Percentiles rank a stretch among this genome's conserved stretches.
Evolutionary conservation across 2,113 vertebrate species (phyloP).

Genomic region (Naja naja): DNA sequence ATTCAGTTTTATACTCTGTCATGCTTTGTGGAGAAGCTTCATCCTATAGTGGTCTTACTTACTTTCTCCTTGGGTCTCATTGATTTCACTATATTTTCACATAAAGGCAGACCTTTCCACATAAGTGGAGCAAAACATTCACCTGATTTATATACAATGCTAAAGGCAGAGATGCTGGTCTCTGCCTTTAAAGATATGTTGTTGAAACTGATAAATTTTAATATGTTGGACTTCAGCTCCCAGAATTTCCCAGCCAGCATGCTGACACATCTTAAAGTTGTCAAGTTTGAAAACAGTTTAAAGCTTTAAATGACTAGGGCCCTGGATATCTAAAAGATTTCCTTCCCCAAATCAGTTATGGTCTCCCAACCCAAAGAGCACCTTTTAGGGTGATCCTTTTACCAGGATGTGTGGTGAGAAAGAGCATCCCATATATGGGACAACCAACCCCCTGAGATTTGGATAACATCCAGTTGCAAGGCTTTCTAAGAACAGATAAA

Average conservation of each 20-base stretch:
- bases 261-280: background rate
- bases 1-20: conserved; percentile 43
- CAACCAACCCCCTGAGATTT: background rate
- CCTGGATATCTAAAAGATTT: background rate
- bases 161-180: background rate
- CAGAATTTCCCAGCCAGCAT: background rate
- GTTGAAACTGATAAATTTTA: background rate
- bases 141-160: background rate
- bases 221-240: background rate
- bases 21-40: conserved; percentile 14
- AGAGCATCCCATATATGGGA: background rate
- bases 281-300: background rate
- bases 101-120: background rate
- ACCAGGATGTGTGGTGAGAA: background rate
- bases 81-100: background rate
- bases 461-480: background rate
- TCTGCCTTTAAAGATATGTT: background rate
- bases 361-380: background rate
- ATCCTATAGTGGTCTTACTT: background rate
- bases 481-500: background rate
- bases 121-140: background rate
- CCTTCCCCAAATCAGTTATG: background rate
- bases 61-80: background rate
- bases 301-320: background rate
- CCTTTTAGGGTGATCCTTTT: background rate